Base-by-base conservation (phyloP, 2,888 invertebrate genomes). In the Myathropa florea region DNA sequence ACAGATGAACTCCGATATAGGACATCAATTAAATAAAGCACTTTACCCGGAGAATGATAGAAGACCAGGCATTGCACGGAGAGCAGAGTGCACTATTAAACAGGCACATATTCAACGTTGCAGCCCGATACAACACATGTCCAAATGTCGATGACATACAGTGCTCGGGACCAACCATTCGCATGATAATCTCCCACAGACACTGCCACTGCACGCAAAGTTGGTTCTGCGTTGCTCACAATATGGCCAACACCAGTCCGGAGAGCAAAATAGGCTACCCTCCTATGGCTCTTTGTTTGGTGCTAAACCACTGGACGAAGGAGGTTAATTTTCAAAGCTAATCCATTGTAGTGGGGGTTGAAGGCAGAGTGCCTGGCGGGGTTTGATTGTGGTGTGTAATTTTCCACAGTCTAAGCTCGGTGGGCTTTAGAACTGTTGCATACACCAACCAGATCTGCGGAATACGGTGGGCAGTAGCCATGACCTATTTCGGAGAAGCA, bases 1-100 rank as follows among this genome's bases (percentile, higher is more conserved):
- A 14, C 81, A 85, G 82, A 85, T 85, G 82, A 82, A 77, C 84
- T 81, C 67, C 72, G 81, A 81, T 64, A 71, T 68, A 68, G 72
- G 77, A 82, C 85, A 82, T 82, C 85, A 85, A 85, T 85, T 82
- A 81, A 82, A 73, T 82, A 77, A 68, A 85, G 57, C 67, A 77
- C 82, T 73, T 65, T 63, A 63, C 71, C 68, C 57, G 82, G 72
- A 85, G 77, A 85, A 85, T 82, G 72, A 85, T 68, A 68, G 67
- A 64, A 60, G 71, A 57, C 36, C 46, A 26, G 33, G 59, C 59
- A 61, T 24, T 67, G 60, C 14, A 71, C 60, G 28, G 23, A 33
- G 30, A 4, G 26, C 24, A n/a, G n/a, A 12, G 18, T 30, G 61
- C 46, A 67, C n/a, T n/a, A 61, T 61, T 77, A 59, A 77, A 72